These are phyloP conservation scores for Calliphora vomitoria DNA, from an alignment of 2,888 invertebrate species.

Conservation along the genomic window DNA sequence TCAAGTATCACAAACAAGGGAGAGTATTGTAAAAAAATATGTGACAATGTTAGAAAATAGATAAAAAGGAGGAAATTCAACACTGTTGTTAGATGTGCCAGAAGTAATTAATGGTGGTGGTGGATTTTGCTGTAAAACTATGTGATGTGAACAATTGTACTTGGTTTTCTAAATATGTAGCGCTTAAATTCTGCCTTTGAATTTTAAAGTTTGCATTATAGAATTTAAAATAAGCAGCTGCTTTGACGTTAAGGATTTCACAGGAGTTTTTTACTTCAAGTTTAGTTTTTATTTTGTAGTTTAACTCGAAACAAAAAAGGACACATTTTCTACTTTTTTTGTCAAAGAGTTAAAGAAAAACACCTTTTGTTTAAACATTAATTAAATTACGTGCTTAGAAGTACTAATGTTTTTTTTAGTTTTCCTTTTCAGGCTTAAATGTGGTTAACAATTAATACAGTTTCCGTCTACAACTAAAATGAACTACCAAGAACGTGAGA, in stretches of 20 bases:
- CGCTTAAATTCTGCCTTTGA: neutral
- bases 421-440: neutral
- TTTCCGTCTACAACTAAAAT: constrained; percentile 9
- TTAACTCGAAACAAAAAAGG: neutral
- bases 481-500: constrained; percentile 60
- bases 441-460: neutral
- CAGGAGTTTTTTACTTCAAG: constrained; percentile 17
- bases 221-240: constrained; percentile 51
- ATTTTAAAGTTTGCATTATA: constrained; percentile 40
- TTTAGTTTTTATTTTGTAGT: neutral
- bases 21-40: neutral
- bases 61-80: constrained; percentile 34
- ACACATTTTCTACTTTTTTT: constrained; percentile 21
- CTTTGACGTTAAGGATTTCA: constrained; percentile 11
- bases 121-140: constrained; percentile 1
- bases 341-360: constrained; percentile 74
- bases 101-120: constrained; percentile 34
- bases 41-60: neutral
- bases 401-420: constrained; percentile 41
- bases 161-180: constrained; percentile 1
- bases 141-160: neutral
- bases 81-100: neutral
- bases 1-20: neutral
- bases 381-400: constrained; percentile 78
- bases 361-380: constrained; percentile 75